Base-by-base conservation (phyloP, 2,797 vertebrate genomes). In the Somateria mollissima region DNA sequence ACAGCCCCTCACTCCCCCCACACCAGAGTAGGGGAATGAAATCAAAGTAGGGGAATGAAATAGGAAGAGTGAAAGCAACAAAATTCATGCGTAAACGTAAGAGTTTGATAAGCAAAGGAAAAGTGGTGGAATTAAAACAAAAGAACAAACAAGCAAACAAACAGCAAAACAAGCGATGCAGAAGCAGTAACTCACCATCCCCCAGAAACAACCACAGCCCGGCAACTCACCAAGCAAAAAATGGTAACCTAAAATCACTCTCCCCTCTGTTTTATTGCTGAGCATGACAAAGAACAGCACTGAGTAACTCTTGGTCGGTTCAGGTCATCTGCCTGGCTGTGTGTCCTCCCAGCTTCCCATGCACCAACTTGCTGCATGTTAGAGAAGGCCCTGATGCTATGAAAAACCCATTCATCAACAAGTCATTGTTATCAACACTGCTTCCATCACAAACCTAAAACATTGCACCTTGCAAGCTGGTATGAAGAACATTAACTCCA, bases 251-350 rank as follows among this genome's bases (percentile, higher is more conserved):
- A 71, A 82, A 66, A 36, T 0, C 3, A 30, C 11, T 4, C 15
- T 49, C 22, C 32, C 4, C 9, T 65, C 3, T 4, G 32, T 60
- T 67, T 28, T 81, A 36, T 32, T 45, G 5, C 20, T 15, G 28
- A 34, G 27, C 19, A 73, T 1, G 2, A 51, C 0, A 0, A 30
- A 19, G 11, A 4, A 22, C 2, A 7, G 34, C 11, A n/a, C 4
- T 4, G 32, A 67, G 45, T 1, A 71, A 10, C 25, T 56, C 25
- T 64, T 27, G 58, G 37, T 41, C 6, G 36, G 10, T 20, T 64
- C 47, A 47, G 10, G 41, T 62, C 45, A 45, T 49, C 16, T 57
- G 32, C 13, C 39, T 49, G 41, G 21, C 36, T 15, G 3, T 34
- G 51, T 49, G 16, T 10, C 20, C 22, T 70, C 51, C 51, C 20